Evolutionary conservation across 2,888 invertebrate species (phyloP).

Genomic region (Rhodophaea formosa): DNA sequence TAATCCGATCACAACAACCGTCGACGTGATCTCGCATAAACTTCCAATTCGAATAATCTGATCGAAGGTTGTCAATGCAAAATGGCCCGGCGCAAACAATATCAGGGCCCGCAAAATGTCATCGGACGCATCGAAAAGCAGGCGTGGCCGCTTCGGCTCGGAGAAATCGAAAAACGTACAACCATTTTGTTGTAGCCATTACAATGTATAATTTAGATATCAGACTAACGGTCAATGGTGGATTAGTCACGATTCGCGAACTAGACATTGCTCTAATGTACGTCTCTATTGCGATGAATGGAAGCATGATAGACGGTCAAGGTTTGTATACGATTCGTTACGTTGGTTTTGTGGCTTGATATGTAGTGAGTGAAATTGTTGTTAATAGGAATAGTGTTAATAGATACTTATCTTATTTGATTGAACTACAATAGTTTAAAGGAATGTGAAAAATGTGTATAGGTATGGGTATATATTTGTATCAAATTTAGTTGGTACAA

Average conservation of each 20-base stretch:
- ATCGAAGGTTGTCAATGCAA: constrained; percentile 55
- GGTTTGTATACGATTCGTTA: constrained; percentile 9
- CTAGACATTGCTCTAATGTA: constrained; percentile 39
- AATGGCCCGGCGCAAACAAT: constrained; percentile 49
- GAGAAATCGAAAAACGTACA: constrained; percentile 46
- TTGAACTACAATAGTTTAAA: too few relatives aligned
- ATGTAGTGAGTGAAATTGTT: neutral
- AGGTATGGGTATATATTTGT: too few relatives aligned
- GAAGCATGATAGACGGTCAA: constrained; percentile 14
- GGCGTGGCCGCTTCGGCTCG: constrained; percentile 41
- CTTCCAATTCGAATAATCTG: constrained; percentile 37
- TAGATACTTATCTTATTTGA: too few relatives aligned
- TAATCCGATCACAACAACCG: constrained; percentile 34
- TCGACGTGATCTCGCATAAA: constrained; percentile 37
- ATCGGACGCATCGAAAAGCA: constrained; percentile 49
- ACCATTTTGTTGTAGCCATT: constrained; percentile 42
- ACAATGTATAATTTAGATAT: constrained; percentile 63
- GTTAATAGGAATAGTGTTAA: neutral
- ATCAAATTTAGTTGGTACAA: too few relatives aligned
- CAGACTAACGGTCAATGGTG: constrained; percentile 49
- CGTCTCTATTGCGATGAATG: constrained; percentile 8
- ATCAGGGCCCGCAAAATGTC: constrained; percentile 56
- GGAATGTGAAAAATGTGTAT: too few relatives aligned
- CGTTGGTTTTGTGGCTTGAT: neutral
- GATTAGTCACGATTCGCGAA: constrained; percentile 57